These are phyloP conservation scores for Mesochorus sp. DNA, from an alignment of 2,888 invertebrate species.

Conservation along the genomic window DNA sequence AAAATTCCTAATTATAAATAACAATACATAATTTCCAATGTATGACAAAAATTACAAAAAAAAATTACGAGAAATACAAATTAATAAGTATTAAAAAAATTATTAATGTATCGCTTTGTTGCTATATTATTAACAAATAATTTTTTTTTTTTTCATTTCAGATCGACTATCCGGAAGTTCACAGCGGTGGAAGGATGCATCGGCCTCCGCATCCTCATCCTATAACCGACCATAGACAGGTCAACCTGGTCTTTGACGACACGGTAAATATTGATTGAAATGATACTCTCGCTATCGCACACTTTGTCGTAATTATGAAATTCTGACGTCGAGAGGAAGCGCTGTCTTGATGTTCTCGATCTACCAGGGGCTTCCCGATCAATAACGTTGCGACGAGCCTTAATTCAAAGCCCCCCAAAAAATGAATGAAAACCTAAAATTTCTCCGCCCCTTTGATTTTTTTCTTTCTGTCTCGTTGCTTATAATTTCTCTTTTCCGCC, in stretches of 20 bases:
- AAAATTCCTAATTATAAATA: background rate
- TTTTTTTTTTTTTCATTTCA: slow-evolving; percentile 78
- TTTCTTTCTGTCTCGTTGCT: background rate
- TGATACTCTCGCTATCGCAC: slow-evolving; percentile 13
- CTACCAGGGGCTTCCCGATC: slow-evolving; percentile 3
- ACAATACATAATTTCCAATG: background rate
- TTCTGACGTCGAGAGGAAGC: slow-evolving; percentile 5
- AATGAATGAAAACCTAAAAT: no score
- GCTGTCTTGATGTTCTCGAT: background rate
- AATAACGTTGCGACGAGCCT: background rate
- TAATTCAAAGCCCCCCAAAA: background rate
- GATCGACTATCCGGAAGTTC: slow-evolving; percentile 89
- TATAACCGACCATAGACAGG: slow-evolving; percentile 81
- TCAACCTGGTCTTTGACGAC: slow-evolving; percentile 83
- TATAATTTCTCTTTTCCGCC: background rate
- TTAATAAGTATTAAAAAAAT: no score
- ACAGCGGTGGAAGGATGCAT: slow-evolving; percentile 82
- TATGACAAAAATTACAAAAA: background rate
- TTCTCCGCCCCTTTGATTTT: background rate
- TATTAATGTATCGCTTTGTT: background rate
- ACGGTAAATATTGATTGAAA: slow-evolving; percentile 78
- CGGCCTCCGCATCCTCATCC: slow-evolving; percentile 81
- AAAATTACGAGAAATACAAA: no score
- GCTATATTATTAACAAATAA: slow-evolving; percentile 21
- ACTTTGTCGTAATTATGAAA: background rate